phyloP scores from a whole-genome alignment of 2,113 vertebrate genomes.

The Shinisaurus crocodilurus region DNA sequence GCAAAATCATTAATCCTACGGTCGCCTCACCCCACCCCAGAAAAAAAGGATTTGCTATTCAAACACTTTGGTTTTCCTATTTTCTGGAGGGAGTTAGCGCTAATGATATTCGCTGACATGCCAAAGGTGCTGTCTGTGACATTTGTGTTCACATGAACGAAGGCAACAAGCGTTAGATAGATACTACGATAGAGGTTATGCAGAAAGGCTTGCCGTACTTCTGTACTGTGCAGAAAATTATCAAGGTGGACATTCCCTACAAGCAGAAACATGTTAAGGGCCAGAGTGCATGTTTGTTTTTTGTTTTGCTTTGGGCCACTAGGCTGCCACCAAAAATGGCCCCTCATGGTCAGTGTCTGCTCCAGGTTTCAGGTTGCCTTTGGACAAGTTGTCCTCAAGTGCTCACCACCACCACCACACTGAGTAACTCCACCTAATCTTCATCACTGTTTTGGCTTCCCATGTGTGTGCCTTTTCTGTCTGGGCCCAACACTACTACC shows the following conservation, averaged over 20 bases:
- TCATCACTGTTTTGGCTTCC: too few relatives aligned
- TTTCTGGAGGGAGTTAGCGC: neutral
- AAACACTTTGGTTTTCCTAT: neutral
- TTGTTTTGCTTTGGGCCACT: too few relatives aligned
- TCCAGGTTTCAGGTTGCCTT: too few relatives aligned
- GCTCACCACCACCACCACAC: too few relatives aligned
- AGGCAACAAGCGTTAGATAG: neutral
- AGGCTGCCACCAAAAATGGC: neutral
- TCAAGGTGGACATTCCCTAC: neutral
- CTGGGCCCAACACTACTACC: too few relatives aligned
- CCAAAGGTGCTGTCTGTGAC: neutral
- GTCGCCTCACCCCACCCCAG: neutral
- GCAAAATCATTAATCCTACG: neutral
- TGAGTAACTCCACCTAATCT: too few relatives aligned
- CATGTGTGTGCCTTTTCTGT: too few relatives aligned
- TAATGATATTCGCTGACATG: neutral
- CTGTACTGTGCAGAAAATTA: neutral
- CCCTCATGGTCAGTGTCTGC: neutral
- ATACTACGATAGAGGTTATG: neutral
- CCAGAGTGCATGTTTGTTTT: too few relatives aligned
- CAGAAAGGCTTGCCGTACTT: neutral
- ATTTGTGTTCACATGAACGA: neutral
- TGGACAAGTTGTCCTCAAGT: too few relatives aligned
- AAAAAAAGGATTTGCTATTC: slow-evolving; percentile 2
- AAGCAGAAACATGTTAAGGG: neutral